phyloP scores from a whole-genome alignment of 2,113 vertebrate species.

The Periophthalmodon schlosseri region DNA sequence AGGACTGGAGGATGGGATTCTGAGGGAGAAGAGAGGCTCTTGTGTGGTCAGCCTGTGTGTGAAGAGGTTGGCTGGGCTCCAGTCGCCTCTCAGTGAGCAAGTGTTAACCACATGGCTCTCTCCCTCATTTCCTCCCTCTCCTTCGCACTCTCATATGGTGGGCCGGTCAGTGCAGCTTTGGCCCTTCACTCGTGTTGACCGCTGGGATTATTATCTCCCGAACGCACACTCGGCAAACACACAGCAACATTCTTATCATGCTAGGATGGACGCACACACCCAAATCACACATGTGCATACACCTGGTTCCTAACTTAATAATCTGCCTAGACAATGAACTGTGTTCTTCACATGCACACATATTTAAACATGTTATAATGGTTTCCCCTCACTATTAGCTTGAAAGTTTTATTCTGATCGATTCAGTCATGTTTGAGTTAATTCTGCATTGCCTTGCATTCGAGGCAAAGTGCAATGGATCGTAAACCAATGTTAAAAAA shows the following conservation, averaged over 20 bases:
- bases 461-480: background rate
- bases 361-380: too few species aligned
- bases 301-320: slow-evolving; percentile 20
- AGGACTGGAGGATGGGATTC: slow-evolving; percentile 71
- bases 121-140: slow-evolving; percentile 57
- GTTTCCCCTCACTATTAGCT: background rate
- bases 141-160: slow-evolving; percentile 61
- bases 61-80: slow-evolving; percentile 73
- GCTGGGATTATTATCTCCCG: slow-evolving; percentile 74
- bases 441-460: too few species aligned
- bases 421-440: background rate
- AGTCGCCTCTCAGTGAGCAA: slow-evolving; percentile 77
- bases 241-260: slow-evolving; percentile 66
- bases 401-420: background rate
- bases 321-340: slow-evolving; percentile 52
- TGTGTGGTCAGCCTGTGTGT: slow-evolving; percentile 77
- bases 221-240: slow-evolving; percentile 70
- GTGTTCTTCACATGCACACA: slow-evolving; percentile 25
- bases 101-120: slow-evolving; percentile 77
- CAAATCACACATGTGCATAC: slow-evolving; percentile 32
- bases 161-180: slow-evolving; percentile 66
- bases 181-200: slow-evolving; percentile 73
- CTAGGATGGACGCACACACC: slow-evolving; percentile 42
- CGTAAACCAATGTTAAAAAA: background rate
- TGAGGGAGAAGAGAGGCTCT: slow-evolving; percentile 74